Evolutionary conservation across 2,113 vertebrate genomes (phyloP).

Genomic region (Lontra canadensis): DNA sequence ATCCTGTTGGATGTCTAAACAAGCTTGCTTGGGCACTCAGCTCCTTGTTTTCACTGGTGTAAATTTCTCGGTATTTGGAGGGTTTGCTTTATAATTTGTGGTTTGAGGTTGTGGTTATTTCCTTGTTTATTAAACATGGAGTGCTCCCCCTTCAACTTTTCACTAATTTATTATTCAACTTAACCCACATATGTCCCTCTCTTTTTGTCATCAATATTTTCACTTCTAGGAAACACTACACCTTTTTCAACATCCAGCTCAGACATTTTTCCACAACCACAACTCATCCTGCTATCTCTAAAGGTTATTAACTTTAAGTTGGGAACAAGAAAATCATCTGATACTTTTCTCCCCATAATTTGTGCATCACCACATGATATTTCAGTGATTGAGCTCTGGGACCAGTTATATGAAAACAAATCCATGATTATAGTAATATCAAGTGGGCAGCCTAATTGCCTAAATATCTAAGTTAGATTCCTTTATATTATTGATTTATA

Average conservation of each 20-base stretch:
- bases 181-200: not conserved
- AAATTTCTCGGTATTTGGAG: constrained; percentile 24
- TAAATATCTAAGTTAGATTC: not conserved
- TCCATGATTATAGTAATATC: not conserved
- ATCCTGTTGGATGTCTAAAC: not conserved
- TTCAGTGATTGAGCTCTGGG: not conserved
- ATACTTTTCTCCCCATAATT: not conserved
- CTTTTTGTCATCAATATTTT: not conserved
- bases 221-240: not conserved
- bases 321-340: not conserved
- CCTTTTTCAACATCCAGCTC: not conserved
- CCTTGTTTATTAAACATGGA: constrained; percentile 1
- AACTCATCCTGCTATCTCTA: not conserved
- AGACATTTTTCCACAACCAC: not conserved
- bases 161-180: not conserved
- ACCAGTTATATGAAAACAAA: not conserved
- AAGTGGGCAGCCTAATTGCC: not conserved
- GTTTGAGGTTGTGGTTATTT: constrained; percentile 29
- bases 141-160: not conserved
- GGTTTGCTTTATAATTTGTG: constrained; percentile 44
- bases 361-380: not conserved
- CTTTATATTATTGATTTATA: not conserved
- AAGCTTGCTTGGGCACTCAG: not conserved
- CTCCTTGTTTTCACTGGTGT: not conserved
- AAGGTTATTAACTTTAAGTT: not conserved